A percentile compares a stretch with the other conserved stretches of the same genome.
Conservation (phyloP, 2,888 invertebrate genomes). For the Phengaris arion region DNA sequence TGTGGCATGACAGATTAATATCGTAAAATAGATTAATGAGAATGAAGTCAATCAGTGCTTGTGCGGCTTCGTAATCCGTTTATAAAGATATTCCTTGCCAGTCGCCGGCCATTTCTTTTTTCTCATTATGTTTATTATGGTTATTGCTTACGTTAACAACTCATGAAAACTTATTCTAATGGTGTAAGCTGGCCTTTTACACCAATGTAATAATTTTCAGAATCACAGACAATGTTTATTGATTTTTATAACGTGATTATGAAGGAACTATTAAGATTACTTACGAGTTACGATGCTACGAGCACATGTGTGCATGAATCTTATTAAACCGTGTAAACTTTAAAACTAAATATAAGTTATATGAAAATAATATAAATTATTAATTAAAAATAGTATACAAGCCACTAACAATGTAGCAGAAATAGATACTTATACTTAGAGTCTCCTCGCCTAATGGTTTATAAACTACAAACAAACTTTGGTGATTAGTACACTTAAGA, state of each 20-base stretch:
- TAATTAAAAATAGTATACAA: too few relatives aligned
- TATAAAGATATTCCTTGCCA: not conserved
- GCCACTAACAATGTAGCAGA: not conserved
- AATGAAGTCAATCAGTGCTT: conserved; percentile 16
- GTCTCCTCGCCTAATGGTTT: not conserved
- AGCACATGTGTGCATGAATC: too few relatives aligned
- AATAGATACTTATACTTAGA: not conserved
- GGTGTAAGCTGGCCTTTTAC: not conserved
- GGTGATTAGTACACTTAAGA: conserved; percentile 15
- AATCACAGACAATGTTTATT: not conserved
- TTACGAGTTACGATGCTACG: too few relatives aligned
- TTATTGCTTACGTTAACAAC: not conserved
- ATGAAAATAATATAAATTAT: too few relatives aligned
- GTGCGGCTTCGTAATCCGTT: conserved; percentile 23
- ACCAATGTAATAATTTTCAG: not conserved
- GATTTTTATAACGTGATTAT: too few relatives aligned
- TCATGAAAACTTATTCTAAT: not conserved
- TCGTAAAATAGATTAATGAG: conserved; percentile 24
- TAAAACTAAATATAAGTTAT: too few relatives aligned
- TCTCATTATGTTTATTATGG: not conserved
- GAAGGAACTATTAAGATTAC: too few relatives aligned
- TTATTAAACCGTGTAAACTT: too few relatives aligned
- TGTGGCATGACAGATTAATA: conserved; percentile 36
- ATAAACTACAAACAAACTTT: not conserved
- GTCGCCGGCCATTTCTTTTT: not conserved